phyloP scores from a whole-genome alignment of 2,797 vertebrate genomes.

The Pangasius sanitwongsei region DNA sequence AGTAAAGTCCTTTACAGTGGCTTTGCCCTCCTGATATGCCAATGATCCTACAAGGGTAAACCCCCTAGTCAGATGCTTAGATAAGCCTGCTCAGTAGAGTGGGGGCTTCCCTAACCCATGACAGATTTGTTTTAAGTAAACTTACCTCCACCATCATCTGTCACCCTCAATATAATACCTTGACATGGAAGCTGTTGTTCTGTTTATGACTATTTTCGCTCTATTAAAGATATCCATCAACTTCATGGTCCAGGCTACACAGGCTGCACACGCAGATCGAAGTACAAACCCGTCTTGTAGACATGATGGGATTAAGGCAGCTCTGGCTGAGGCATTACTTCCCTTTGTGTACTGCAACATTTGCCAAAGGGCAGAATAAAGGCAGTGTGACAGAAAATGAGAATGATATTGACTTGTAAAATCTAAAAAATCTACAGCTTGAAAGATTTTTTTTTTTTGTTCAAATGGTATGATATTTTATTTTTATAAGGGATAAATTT shows the following conservation, averaged over 20 bases:
- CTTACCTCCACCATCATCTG: background rate
- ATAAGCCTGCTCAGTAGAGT: constrained; percentile 45
- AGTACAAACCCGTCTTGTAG: background rate
- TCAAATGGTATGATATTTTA: background rate
- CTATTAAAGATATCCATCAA: background rate
- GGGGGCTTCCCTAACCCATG: constrained; percentile 49
- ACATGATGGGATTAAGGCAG: constrained; percentile 30
- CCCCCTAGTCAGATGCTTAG: constrained; percentile 48
- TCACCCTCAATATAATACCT: background rate
- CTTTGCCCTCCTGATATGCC: constrained; percentile 43
- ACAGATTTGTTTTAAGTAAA: constrained; percentile 34
- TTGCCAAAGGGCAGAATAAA: constrained; percentile 1
- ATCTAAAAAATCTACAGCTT: background rate
- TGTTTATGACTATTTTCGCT: background rate
- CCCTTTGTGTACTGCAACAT: background rate
- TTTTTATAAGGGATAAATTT: no score
- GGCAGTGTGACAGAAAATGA: constrained; percentile 28
- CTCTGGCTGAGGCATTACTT: constrained; percentile 11
- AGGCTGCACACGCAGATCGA: constrained; percentile 32
- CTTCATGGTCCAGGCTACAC: constrained; percentile 8
- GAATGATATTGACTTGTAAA: background rate
- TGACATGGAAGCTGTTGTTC: constrained; percentile 1
- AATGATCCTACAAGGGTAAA: constrained; percentile 41
- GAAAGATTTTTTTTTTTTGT: background rate
- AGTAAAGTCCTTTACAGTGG: constrained; percentile 30